Conservation (phyloP, 2,113 vertebrate genomes). For the Edolisoma coerulescens region DNA sequence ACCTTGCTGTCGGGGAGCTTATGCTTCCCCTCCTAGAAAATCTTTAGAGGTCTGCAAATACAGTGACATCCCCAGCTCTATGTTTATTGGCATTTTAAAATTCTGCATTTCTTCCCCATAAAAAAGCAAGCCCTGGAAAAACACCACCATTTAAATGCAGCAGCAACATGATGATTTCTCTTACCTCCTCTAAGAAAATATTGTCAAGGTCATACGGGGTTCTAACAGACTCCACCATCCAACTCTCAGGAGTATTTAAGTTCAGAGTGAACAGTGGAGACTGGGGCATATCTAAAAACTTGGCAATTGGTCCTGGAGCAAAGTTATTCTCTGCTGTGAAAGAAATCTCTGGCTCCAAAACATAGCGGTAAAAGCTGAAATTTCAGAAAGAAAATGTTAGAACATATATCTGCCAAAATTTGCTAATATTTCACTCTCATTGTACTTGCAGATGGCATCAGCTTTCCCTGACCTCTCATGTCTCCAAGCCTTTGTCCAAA, state of each 20-base stretch:
- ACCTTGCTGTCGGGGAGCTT: background rate
- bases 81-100: background rate
- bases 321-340: conserved; percentile 85
- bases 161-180: background rate
- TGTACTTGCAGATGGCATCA: background rate
- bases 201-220: conserved; percentile 96
- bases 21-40: background rate
- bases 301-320: conserved; percentile 87
- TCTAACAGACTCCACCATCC: conserved; percentile 97
- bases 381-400: background rate
- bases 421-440: background rate
- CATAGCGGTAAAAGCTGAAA: conserved; percentile 92
- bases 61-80: background rate
- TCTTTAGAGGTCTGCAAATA: background rate
- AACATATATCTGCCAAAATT: background rate
- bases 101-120: background rate
- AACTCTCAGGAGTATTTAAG: conserved; percentile 94
- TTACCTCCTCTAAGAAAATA: conserved; percentile 95
- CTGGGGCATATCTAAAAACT: conserved; percentile 96
- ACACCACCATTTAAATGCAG: background rate
- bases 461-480: background rate
- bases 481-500: background rate
- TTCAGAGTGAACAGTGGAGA: conserved; percentile 94
- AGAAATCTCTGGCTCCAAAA: conserved; percentile 89
- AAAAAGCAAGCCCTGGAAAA: background rate